A percentile compares a stretch with the other conserved stretches of the same genome.
Evolutionary conservation across 30 jellyfish, hydroid and myxozoan genomes (phyloP).

Genomic region (Aurelia sp.): DNA sequence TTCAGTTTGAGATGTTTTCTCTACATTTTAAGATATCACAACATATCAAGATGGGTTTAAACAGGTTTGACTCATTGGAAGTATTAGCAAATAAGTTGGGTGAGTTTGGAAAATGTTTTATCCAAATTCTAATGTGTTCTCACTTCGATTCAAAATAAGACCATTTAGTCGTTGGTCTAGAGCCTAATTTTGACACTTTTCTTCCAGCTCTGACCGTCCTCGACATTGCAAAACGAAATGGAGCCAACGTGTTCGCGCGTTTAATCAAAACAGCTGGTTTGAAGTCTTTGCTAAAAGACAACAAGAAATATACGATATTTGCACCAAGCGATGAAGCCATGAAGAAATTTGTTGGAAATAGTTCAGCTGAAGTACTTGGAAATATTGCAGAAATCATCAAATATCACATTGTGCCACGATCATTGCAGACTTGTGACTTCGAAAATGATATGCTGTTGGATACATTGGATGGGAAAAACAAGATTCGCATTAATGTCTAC

Average conservation of each 20-base stretch:
- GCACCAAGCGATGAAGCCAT: constrained; percentile 79
- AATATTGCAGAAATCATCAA: constrained; percentile 42
- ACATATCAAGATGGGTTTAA: too few species aligned
- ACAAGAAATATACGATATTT: constrained; percentile 58
- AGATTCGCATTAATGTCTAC: constrained; percentile 58
- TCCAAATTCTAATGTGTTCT: neutral
- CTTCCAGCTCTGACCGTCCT: constrained; percentile 63
- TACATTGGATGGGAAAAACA: constrained; percentile 63
- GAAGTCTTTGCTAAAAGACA: constrained; percentile 24
- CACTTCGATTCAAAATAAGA: neutral
- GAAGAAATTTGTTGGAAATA: constrained; percentile 36
- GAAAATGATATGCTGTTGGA: constrained; percentile 57
- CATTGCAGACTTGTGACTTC: constrained; percentile 57
- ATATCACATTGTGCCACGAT: constrained; percentile 64
- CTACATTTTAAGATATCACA: too few species aligned
- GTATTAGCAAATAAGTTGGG: neutral
- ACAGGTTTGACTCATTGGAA: neutral
- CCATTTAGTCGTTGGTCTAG: neutral
- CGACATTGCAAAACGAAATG: constrained; percentile 53
- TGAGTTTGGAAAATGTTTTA: too few species aligned
- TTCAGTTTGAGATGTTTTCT: too few species aligned
- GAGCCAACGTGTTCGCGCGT: constrained; percentile 33
- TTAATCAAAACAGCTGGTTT: constrained; percentile 62
- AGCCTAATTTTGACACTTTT: neutral
- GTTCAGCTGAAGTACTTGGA: constrained; percentile 17